phyloP scores from a whole-genome alignment of 2,113 vertebrate species.

The Acinonyx jubatus region DNA sequence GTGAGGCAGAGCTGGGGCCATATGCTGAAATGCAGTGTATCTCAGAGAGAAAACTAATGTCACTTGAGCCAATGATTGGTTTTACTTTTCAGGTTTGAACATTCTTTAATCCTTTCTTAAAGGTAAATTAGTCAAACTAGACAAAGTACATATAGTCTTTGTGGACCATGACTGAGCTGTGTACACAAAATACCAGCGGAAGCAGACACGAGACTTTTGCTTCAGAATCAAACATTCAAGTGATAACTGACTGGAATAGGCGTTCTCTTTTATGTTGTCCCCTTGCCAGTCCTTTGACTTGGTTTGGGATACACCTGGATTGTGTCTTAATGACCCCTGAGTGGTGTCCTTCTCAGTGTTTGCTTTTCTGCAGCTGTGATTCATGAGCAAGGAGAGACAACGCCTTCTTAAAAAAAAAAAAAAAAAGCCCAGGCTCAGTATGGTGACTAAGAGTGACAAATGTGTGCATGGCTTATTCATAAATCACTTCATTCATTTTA shows the following conservation, averaged over 20 bases:
- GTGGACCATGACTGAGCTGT: background rate
- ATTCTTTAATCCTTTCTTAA: background rate
- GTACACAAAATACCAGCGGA: background rate
- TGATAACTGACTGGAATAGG: background rate
- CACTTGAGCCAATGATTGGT: constrained; percentile 70
- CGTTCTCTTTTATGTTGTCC: background rate
- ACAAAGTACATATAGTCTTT: background rate
- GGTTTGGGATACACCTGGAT: background rate
- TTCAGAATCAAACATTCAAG: background rate
- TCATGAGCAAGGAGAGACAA: background rate
- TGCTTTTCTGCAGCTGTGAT: background rate
- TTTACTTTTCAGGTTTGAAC: constrained; percentile 67
- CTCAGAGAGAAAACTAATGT: constrained; percentile 49
- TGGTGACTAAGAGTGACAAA: background rate
- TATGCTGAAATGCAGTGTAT: constrained; percentile 56
- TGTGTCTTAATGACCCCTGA: background rate
- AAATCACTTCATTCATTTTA: background rate
- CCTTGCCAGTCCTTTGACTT: background rate
- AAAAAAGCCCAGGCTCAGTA: background rate
- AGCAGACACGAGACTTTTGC: background rate
- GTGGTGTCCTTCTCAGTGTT: background rate
- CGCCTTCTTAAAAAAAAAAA: background rate
- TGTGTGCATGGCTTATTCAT: background rate
- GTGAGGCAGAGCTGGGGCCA: constrained; percentile 41
- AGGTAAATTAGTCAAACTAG: constrained; percentile 45